phyloP scores from a whole-genome alignment of 2,797 vertebrate genomes.

The Danio tinwini region DNA sequence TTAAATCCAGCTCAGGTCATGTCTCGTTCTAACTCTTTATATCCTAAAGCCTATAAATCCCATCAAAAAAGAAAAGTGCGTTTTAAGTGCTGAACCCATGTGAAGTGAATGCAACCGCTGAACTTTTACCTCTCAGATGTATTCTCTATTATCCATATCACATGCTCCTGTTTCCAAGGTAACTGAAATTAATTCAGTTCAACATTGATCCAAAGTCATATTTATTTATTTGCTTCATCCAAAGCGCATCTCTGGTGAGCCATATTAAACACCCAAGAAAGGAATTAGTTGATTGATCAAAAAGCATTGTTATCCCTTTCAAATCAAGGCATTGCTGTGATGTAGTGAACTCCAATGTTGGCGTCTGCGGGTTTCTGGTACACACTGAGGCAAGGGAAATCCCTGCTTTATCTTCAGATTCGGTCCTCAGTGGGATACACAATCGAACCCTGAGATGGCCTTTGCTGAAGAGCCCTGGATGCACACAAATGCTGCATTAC shows the following conservation, averaged over 20 bases:
- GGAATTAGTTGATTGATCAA: constrained; percentile 41
- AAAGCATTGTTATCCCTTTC: constrained; percentile 42
- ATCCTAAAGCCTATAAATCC: no score
- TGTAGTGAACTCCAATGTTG: background rate
- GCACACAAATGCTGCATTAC: background rate
- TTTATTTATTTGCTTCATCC: constrained; percentile 60
- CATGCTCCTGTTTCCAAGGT: constrained; percentile 63
- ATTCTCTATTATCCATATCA: constrained; percentile 46
- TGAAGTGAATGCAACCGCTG: background rate
- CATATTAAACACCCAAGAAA: constrained; percentile 46
- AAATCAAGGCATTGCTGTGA: constrained; percentile 43
- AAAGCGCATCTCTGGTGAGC: constrained; percentile 47
- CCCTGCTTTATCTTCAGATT: background rate
- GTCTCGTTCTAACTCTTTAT: no score
- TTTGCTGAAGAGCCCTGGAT: background rate
- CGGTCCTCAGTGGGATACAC: background rate
- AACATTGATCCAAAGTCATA: constrained; percentile 62
- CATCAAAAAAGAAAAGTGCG: background rate
- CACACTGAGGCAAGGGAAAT: background rate
- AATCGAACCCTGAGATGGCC: background rate
- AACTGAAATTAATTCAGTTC: constrained; percentile 62
- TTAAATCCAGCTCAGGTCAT: no score
- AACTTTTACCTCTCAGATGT: constrained; percentile 46
- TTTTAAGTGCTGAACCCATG: background rate
- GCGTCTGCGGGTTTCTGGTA: background rate